Evolutionary conservation across 2,797 vertebrate species (phyloP).

Genomic region (Pseudopleuronectes americanus): DNA sequence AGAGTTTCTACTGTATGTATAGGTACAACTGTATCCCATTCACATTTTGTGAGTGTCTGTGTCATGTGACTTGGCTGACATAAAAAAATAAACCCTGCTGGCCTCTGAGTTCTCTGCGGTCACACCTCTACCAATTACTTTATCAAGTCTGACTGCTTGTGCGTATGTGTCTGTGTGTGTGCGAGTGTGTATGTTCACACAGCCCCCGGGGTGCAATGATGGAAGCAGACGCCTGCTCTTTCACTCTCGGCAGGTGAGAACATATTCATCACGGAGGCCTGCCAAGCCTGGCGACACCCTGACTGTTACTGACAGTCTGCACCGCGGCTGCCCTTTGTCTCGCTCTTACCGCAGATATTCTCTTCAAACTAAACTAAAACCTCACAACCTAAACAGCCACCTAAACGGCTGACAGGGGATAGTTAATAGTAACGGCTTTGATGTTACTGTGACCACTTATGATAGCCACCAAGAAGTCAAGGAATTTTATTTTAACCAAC

Average conservation of each 20-base stretch:
- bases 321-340: slow-evolving; percentile 53
- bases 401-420: background rate
- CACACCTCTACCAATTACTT: slow-evolving; percentile 83
- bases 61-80: slow-evolving; percentile 46
- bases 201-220: slow-evolving; percentile 74
- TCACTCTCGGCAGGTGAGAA: slow-evolving; percentile 83
- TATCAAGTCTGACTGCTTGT: slow-evolving; percentile 75
- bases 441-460: slow-evolving; percentile 2
- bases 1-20: background rate
- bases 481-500: background rate
- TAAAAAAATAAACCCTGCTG: slow-evolving; percentile 35
- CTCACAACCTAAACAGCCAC: background rate
- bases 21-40: slow-evolving; percentile 6
- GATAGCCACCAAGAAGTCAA: background rate
- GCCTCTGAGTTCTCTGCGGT: slow-evolving; percentile 54
- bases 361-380: background rate
- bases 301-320: slow-evolving; percentile 68
- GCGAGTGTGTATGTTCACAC: slow-evolving; percentile 62
- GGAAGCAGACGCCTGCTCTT: slow-evolving; percentile 80
- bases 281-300: slow-evolving; percentile 73
- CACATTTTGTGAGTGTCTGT: slow-evolving; percentile 11
- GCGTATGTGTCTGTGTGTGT: slow-evolving; percentile 43
- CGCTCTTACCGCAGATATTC: background rate
- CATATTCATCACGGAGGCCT: slow-evolving; percentile 78
- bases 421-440: background rate